These are phyloP conservation scores for Physeter macrocephalus DNA, from an alignment of 2,113 vertebrate genomes.

Conservation along the genomic window DNA sequence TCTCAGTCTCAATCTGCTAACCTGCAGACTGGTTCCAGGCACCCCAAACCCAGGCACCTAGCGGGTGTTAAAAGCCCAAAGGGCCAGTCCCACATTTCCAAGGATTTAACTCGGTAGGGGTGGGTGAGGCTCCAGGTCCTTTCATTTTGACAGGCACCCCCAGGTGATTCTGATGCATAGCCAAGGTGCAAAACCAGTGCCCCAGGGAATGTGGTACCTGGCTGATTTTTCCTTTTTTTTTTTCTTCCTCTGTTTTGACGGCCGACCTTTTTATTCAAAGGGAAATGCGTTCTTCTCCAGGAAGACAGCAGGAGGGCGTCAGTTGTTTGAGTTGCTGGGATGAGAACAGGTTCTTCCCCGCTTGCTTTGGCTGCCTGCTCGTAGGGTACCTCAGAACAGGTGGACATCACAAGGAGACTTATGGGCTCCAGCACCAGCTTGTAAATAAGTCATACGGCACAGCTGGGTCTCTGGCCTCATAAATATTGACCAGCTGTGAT, in stretches of 20 bases:
- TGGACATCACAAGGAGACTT: constrained; percentile 18
- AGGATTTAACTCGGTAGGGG: neutral
- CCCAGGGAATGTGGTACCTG: neutral
- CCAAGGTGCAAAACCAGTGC: neutral
- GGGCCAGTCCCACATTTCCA: no score
- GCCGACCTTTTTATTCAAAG: neutral
- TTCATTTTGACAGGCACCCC: neutral
- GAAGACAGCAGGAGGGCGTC: neutral
- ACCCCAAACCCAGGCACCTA: neutral
- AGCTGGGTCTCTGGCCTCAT: constrained; percentile 45
- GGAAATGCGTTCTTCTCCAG: neutral
- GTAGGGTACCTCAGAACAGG: neutral
- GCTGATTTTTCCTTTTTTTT: neutral
- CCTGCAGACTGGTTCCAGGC: neutral
- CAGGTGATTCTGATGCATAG: neutral
- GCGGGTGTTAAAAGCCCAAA: neutral
- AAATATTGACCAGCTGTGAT: constrained; percentile 63
- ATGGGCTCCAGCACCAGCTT: neutral
- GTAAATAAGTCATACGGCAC: constrained; percentile 46
- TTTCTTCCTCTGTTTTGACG: no score
- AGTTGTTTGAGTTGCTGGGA: neutral
- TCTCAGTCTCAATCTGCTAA: neutral
- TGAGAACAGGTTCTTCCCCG: neutral
- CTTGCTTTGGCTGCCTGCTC: neutral
- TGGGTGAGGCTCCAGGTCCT: neutral